Base-by-base conservation (phyloP, 2,113 vertebrate species). In the Myiozetetes cayanensis region DNA sequence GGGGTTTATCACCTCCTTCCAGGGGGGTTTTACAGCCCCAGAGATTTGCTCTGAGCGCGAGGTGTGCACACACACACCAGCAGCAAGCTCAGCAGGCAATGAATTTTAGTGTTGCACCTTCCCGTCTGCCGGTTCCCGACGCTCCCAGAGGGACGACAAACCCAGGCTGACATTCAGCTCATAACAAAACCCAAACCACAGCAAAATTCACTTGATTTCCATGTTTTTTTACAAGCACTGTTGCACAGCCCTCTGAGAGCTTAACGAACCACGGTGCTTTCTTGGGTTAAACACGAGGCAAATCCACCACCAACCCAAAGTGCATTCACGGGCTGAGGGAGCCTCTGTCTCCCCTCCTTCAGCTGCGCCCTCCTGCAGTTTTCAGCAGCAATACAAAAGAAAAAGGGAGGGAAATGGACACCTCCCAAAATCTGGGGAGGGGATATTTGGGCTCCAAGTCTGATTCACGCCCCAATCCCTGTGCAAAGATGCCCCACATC, bases 271-370 rank as follows among this genome's bases (percentile, higher is more conserved):
- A 0, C 0, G 0, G 72, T 2, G 41, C 53, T 85, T 82, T 23
- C 0, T 6, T 7, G 53, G 79, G 79, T 65, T 68, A 76, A 85
- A 71, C 13, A 4, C 1, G 46, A 65, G 58, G 70, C 20, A 4
- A 55, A 79, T 28, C 55, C 31, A n/a, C 22, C 14, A 1, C 8
- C 72, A 65, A 31, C 50, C 44, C 58, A 16, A 77, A 31, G 10
- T 0, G 1, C 3, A 9, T 5, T 28, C 17, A 1, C 8, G 3
- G 21, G 56, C 35, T 30, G 39, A 22, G n/a, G 78, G 6, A 4
- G 74, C 65, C 46, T 75, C 89, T 67, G 52, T 5, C 41, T 44
- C 44, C 10, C 1, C 76, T 76, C 49, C 43, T 62, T 46, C 55
- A n/a, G 59, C 79, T 65, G 52, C 58, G 17, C 25, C 2, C 35